Evolutionary conservation across 2,888 invertebrate genomes (phyloP).

Genomic region (Aspidiotus destructor): DNA sequence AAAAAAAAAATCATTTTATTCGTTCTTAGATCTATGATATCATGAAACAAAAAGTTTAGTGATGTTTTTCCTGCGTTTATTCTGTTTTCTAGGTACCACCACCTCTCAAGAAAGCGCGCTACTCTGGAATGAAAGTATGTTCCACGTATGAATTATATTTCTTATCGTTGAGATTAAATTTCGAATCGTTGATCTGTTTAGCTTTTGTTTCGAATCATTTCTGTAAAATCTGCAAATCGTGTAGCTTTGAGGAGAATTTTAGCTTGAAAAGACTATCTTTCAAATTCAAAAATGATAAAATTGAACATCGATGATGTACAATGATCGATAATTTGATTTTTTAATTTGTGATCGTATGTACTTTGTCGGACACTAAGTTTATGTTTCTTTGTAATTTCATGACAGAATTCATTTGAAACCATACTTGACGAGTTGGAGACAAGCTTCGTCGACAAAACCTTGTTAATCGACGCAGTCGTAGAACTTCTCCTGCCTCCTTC

Average conservation of each 20-base stretch:
- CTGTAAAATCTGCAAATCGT: constrained; percentile 1
- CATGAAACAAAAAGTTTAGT: no score
- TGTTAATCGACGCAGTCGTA: no score
- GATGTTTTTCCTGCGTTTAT: no score
- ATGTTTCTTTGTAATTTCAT: constrained; percentile 1
- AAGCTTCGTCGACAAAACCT: no score
- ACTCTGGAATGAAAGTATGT: not conserved
- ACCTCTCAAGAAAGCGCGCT: not conserved
- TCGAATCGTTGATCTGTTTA: not conserved
- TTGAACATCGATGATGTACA: constrained; percentile 1
- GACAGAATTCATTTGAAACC: constrained; percentile 1
- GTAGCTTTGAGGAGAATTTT: not conserved
- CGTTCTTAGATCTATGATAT: no score
- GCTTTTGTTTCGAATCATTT: not conserved
- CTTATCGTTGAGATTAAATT: not conserved
- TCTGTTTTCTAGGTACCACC: no score
- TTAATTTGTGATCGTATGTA: constrained; percentile 1
- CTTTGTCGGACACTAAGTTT: not conserved
- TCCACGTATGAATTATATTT: constrained; percentile 1
- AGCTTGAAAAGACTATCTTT: constrained; percentile 1
- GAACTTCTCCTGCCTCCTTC: no score
- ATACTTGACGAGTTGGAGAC: not conserved
- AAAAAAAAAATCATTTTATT: no score
- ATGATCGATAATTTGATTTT: not conserved
- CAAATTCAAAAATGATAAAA: not conserved